These are phyloP conservation scores for Ianthella basta DNA, from an alignment of 37 sponge, comb jelly and placozoan genomes.

Conservation along the genomic window DNA sequence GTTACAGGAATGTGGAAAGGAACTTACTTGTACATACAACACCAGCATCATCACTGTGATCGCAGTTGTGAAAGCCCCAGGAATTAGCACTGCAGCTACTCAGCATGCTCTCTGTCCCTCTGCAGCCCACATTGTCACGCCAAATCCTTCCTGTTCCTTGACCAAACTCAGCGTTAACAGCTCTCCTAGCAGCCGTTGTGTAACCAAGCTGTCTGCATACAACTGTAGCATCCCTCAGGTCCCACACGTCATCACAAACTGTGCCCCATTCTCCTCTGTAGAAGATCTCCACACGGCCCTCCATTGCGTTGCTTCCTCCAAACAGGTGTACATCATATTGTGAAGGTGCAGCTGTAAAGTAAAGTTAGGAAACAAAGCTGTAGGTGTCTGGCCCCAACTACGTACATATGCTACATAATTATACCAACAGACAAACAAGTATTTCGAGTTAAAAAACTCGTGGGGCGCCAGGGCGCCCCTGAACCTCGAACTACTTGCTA, in stretches of 20 bases:
- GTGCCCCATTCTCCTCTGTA: conserved; percentile 37
- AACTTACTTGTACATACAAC: conserved; percentile 31
- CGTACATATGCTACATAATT: too few relatives aligned
- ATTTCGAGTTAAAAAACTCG: too few relatives aligned
- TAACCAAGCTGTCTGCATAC: conserved; percentile 42
- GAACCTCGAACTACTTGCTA: too few relatives aligned
- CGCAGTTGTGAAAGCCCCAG: neutral
- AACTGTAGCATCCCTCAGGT: conserved; percentile 9
- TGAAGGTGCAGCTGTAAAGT: neutral
- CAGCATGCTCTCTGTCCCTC: conserved; percentile 3
- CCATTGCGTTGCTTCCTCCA: neutral
- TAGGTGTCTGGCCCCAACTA: too few relatives aligned
- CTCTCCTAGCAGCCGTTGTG: neutral
- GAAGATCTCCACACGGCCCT: conserved; percentile 19
- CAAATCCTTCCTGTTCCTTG: neutral
- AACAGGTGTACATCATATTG: neutral
- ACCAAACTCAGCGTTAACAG: neutral
- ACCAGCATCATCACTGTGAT: conserved; percentile 1
- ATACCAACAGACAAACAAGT: too few relatives aligned
- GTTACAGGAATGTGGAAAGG: too few relatives aligned
- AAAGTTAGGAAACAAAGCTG: too few relatives aligned
- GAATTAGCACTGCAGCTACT: neutral
- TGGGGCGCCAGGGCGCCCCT: too few relatives aligned
- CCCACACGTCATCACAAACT: conserved; percentile 35
- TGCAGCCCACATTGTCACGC: conserved; percentile 8